Evolutionary conservation across 2,888 invertebrate genomes (phyloP), one percentile per base, ranked within the genome.

Genomic region (Choreutis nemorana): DNA sequence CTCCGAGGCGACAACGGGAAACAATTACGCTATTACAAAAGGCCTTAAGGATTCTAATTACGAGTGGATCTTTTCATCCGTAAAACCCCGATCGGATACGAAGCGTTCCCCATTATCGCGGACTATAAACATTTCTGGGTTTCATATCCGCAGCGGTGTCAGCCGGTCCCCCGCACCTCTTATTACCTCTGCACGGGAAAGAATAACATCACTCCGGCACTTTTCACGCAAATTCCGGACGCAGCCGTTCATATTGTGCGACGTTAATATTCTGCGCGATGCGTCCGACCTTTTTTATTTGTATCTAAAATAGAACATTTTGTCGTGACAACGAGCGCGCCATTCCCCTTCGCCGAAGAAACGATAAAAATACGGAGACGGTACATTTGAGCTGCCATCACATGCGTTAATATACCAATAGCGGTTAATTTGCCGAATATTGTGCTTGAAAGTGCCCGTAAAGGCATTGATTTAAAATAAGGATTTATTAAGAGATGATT

Each of bases 251-350:
- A 75, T 78, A 75, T 77, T 78, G 72, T 67, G 63, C 54, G 70
- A 73, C 65, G 75, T 78, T 78, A 78, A 75, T 77, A 78, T 77
- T 75, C 78, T 59, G 67, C 47, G 60, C 73, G 55, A 58, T 60
- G 70, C 71, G 73, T 75, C 73, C 68, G 73, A 73, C 77, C 78
- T 78, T 77, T 78, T 78, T 77, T 75, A 77, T 78, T 78, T 75
- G 75, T 75, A 75, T 77, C 77, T 72, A 75, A 77, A 78, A 75
- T 77, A 77, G 77, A 72, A 75, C 75, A 73, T 75, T 78, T 77
- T 75, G 78, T 77, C 62, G 73, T 63, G 65, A 68, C 72, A 70
- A 72, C 70, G 75, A 66, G 68, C 65, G 62, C 62, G 55, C 48
- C 49, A 51, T 50, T 58, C 65, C 65, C 67, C 62, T 64, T 50